phyloP scores from a whole-genome alignment of 30 jellyfish, hydroid and myxozoan species.

The Euphysa ruthae region DNA sequence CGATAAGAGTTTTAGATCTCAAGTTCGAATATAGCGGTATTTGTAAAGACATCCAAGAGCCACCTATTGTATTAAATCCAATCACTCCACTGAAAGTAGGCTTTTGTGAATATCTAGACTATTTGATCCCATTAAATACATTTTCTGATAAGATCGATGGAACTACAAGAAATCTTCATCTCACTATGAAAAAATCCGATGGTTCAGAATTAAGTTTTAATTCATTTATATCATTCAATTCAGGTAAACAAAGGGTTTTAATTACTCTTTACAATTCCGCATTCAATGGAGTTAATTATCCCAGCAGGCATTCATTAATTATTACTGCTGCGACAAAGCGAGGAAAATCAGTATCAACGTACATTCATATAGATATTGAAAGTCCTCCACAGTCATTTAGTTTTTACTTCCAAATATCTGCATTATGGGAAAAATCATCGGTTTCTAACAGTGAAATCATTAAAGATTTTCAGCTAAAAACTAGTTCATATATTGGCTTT shows the following conservation, averaged over 20 bases:
- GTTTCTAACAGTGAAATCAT: conserved; percentile 1
- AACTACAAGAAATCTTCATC: conserved; percentile 32
- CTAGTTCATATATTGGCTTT: conserved; percentile 32
- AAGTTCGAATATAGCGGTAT: conserved; percentile 19
- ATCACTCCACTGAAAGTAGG: conserved; percentile 33
- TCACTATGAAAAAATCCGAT: conserved; percentile 25
- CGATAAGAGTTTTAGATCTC: conserved; percentile 15
- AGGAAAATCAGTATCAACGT: conserved; percentile 43
- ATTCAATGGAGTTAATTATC: neutral
- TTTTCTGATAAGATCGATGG: conserved; percentile 76
- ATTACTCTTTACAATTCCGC: conserved; percentile 15
- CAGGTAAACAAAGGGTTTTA: conserved; percentile 26
- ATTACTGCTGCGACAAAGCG: conserved; percentile 72
- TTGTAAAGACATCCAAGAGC: conserved; percentile 33
- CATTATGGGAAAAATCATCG: conserved; percentile 41
- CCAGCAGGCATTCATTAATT: conserved; percentile 12
- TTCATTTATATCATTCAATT: conserved; percentile 39
- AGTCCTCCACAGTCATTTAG: conserved; percentile 32
- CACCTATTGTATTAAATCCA: conserved; percentile 64
- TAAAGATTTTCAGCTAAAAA: conserved; percentile 11
- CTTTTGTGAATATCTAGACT: conserved; percentile 48
- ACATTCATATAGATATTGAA: conserved; percentile 25
- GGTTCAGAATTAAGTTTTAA: conserved; percentile 18
- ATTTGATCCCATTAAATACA: conserved; percentile 54
- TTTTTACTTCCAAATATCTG: conserved; percentile 34